These are phyloP conservation scores for Mesocricetus auratus DNA, from an alignment of 2,113 vertebrate genomes.

Conservation along the genomic window DNA sequence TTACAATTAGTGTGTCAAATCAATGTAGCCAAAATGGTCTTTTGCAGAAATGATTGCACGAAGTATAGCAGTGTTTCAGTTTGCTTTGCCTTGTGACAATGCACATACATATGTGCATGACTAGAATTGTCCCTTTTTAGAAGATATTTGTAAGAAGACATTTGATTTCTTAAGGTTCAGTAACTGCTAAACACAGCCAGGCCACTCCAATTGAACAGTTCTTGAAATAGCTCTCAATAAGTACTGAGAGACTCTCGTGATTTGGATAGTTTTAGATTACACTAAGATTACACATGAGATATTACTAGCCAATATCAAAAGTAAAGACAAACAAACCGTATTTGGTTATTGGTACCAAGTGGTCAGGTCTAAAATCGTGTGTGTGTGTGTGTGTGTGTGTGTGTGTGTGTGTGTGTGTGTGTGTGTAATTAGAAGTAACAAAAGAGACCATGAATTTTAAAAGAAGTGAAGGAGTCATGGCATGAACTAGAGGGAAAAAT, in stretches of 20 bases:
- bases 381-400: background rate
- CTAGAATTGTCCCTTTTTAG: constrained; percentile 80
- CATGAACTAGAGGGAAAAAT: background rate
- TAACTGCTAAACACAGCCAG: constrained; percentile 83
- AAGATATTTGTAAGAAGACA: constrained; percentile 54
- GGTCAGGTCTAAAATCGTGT: background rate
- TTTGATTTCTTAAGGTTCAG: constrained; percentile 83
- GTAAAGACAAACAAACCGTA: constrained; percentile 38
- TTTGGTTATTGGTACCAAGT: background rate
- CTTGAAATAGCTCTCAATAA: constrained; percentile 79
- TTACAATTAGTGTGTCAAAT: constrained; percentile 81
- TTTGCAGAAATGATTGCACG: constrained; percentile 86
- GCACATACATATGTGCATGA: constrained; percentile 86
- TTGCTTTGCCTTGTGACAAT: constrained; percentile 84
- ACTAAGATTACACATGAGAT: constrained; percentile 56
- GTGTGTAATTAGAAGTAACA: background rate
- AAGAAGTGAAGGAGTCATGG: background rate
- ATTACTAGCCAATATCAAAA: constrained; percentile 66
- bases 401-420: too few species aligned
- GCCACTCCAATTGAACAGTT: constrained; percentile 81
- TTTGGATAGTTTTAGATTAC: background rate
- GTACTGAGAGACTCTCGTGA: constrained; percentile 76
- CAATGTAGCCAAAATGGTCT: constrained; percentile 87
- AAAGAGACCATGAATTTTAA: background rate
- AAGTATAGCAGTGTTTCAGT: constrained; percentile 87